Evolutionary conservation across 2,888 invertebrate genomes (phyloP).

Genomic region (Kuschelorhynchus macadamiae): DNA sequence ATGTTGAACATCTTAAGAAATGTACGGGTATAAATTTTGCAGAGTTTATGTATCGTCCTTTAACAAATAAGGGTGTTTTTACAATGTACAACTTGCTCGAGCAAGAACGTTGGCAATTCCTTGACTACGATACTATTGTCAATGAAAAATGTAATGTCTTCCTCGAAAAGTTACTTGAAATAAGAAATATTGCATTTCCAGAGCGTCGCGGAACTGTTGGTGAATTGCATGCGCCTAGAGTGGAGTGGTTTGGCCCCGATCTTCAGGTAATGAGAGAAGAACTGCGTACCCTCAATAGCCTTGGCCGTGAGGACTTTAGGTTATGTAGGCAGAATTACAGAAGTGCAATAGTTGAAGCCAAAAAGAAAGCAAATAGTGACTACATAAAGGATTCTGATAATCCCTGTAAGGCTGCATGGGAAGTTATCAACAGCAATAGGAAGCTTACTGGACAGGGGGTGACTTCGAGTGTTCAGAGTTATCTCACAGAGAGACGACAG

Average conservation of each 20-base stretch:
- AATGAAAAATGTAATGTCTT: not conserved
- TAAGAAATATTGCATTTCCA: conserved; percentile 1
- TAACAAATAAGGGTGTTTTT: not conserved
- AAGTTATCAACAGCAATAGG: conserved; percentile 1
- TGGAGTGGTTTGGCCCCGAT: conserved; percentile 1
- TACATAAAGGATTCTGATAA: not conserved
- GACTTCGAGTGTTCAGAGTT: not conserved
- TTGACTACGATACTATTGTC: not conserved
- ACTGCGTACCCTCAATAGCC: not conserved
- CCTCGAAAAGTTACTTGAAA: not conserved
- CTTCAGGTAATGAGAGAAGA: not conserved
- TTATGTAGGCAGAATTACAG: not conserved
- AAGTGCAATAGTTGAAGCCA: not conserved
- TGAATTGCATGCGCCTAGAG: not conserved
- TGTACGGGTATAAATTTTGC: not conserved
- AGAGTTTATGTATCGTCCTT: not conserved
- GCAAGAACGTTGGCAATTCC: conserved; percentile 2
- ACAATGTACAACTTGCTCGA: not conserved
- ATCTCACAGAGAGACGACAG: not conserved
- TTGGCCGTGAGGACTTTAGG: not conserved
- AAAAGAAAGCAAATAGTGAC: not conserved
- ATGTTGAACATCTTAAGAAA: not conserved
- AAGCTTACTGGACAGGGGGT: not conserved
- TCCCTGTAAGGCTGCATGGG: not conserved
- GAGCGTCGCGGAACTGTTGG: not conserved